These are phyloP conservation scores for Drosophila neonasuta DNA, from an alignment of 2,888 invertebrate genomes.

Conservation along the genomic window DNA sequence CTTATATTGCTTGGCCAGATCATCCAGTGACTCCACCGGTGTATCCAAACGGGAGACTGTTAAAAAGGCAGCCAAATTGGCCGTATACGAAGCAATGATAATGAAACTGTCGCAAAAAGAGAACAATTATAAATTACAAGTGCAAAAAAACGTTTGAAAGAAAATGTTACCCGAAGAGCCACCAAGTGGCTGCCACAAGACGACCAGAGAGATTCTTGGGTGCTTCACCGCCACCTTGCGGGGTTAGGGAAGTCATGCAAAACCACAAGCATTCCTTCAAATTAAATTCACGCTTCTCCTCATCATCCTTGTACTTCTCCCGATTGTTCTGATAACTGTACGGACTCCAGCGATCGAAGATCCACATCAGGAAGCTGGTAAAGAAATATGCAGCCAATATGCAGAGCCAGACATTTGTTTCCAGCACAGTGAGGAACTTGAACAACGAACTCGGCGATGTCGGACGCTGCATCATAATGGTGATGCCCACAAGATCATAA, in stretches of 20 bases:
- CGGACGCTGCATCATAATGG: slow-evolving; percentile 96
- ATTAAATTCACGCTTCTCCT: slow-evolving; percentile 96
- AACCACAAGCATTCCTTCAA: slow-evolving; percentile 99
- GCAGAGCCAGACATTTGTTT: slow-evolving; percentile 98
- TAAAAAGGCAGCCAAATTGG: slow-evolving; percentile 97
- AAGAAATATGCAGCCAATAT: slow-evolving; percentile 97
- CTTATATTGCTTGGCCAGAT: slow-evolving; percentile 97
- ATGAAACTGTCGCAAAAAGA: slow-evolving; percentile 86
- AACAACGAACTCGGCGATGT: slow-evolving; percentile 95
- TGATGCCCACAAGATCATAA: slow-evolving; percentile 98
- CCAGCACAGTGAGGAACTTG: slow-evolving; percentile 97
- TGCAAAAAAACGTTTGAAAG: neutral
- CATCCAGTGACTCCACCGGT: slow-evolving; percentile 95
- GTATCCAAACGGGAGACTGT: slow-evolving; percentile 96
- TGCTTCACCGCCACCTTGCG: slow-evolving; percentile 96
- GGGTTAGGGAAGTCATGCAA: slow-evolving; percentile 98
- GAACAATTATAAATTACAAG: neutral
- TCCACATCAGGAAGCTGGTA: slow-evolving; percentile 96
- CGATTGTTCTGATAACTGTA: slow-evolving; percentile 98
- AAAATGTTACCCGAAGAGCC: slow-evolving; percentile 92
- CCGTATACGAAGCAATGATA: slow-evolving; percentile 99
- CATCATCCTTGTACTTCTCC: slow-evolving; percentile 95
- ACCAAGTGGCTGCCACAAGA: slow-evolving; percentile 98
- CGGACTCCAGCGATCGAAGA: slow-evolving; percentile 98
- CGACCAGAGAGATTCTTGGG: slow-evolving; percentile 98